Percentiles rank a stretch among this genome's conserved stretches.
phyloP scores from a whole-genome alignment of 2,888 invertebrate species.

The Pristionchus maxplancki region DNA sequence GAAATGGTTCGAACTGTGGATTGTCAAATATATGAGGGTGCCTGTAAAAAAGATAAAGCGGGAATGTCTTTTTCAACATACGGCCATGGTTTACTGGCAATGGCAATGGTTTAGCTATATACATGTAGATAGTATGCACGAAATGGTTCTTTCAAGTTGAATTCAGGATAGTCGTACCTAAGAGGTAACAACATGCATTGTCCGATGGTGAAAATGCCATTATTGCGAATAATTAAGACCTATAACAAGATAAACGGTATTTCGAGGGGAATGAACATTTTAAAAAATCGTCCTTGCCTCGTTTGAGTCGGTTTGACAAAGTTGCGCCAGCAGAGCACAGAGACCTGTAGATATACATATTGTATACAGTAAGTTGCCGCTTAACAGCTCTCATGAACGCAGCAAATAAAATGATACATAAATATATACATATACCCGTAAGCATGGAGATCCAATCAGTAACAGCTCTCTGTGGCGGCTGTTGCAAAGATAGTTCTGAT shows the following conservation, averaged over 20 bases:
- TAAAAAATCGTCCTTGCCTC: slow-evolving; percentile 50
- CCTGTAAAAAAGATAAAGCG: no score
- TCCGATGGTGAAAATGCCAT: slow-evolving; percentile 64
- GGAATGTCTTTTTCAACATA: no score
- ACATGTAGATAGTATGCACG: no score
- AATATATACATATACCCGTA: slow-evolving; percentile 56
- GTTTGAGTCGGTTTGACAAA: slow-evolving; percentile 62
- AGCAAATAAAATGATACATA: no score
- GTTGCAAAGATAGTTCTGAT: slow-evolving; percentile 63
- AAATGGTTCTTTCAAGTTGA: neutral
- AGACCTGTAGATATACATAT: slow-evolving; percentile 58
- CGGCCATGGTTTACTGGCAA: no score
- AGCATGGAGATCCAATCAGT: slow-evolving; percentile 68
- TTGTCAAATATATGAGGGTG: slow-evolving; percentile 17
- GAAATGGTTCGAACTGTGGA: slow-evolving; percentile 29
- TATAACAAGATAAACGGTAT: neutral
- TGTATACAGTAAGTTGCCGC: no score
- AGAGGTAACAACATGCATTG: slow-evolving; percentile 57
- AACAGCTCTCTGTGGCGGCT: slow-evolving; percentile 59
- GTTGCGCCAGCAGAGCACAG: slow-evolving; percentile 65
- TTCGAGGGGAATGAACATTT: neutral
- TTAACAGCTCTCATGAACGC: no score
- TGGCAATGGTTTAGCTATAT: no score
- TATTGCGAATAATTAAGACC: slow-evolving; percentile 59
- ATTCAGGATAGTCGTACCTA: neutral